Evolutionary conservation across 2,113 vertebrate genomes (phyloP), one percentile per base, ranked within the genome.

Genomic region (Erythrocebus patas): DNA sequence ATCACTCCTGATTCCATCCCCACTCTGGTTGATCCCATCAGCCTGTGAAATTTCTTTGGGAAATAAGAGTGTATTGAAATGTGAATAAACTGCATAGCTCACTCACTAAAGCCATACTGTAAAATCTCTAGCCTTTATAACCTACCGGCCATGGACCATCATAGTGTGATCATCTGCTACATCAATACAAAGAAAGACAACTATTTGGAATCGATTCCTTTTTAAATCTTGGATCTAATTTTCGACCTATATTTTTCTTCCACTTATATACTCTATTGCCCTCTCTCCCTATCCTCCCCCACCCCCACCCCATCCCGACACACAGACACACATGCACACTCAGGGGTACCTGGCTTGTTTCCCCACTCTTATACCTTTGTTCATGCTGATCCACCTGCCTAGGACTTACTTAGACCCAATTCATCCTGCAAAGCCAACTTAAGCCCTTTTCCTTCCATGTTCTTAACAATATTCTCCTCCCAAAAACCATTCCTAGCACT

Each of bases 201-300:
- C n/a, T 55, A 85, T 80, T 91, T 94, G 84, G 22, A 93, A 35
- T 85, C 61, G 16, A 8, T 91, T 90, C 8, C 38, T 90, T 80
- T 96, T 91, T 73, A 91, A 57, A 82, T 50, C 25, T 76, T 83
- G 25, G 18, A 75, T 76, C 40, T 96, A 72, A 76, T 86, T 95
- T 93, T 93, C 89, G 22, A 76, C 68, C 43, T 73, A 59, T 48
- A 59, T 84, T 93, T 83, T 95, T 68, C 45, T 93, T 70, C 66
- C 32, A 89, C 18, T 82, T 89, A 30, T 3, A 78, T 83, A 48
- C 57, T 23, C 32, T 57, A 5, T 78, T 35, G 30, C 6, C 30
- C 30, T 91, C 8, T 59, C 9, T 84, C 57, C 30, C 48, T 45
- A 22, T 55, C 45, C 75, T 61, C 30, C 16, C 2, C 10, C 38